Base-by-base conservation (phyloP, 2,113 vertebrate species). In the Ictalurus furcatus region DNA sequence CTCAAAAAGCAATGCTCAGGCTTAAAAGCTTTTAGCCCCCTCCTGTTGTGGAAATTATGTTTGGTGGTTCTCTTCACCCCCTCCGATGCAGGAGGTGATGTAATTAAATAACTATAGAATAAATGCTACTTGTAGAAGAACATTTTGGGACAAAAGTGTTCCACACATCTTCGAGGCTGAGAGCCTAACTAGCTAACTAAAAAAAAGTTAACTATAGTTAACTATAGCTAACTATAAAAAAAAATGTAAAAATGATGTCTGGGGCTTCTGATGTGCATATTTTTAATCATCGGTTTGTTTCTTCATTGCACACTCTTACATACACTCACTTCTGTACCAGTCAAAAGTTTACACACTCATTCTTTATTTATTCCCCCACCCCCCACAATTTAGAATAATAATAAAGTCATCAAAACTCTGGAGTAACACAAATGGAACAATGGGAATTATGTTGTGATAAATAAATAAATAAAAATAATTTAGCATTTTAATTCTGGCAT, bases 1-100 rank as follows among this genome's bases (percentile, higher is more conserved):
- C 85, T 48, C 63, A 76, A 78, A 48, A 48, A 48, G 56, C 89
- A 88, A 93, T 92, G 88, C 87, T 88, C 30, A 58, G 63, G 76
- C 61, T 30, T 71, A 86, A 91, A 86, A 88, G 85, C 86, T n/a
- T 85, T 88, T 85, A 61, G 63, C 67, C 44, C 81, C 86, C 28
- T 88, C 73, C 61, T n/a, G 78, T 44, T 54, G 30, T 52, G 44
- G 9, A 84, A 84, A 85, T 37, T 34, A 85, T 71, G 48, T 69
- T 59, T 61, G 40, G 28, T 30, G 16, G 59, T 48, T 82, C 83
- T n/a, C 44, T 59, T 86, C 16, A 76, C 23, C 5, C 58, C 76
- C 65, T 44, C 34, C n/a, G 56, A 87, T 9, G n/a, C 61, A 69
- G 1, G 30, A 63, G 61, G 23, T n/a, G 1, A 52, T 73, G 11